Evolutionary conservation across 1,140 invertebrate species (phyloP), one percentile per base, ranked within the genome.

Genomic region (Archegozetes longisetosus): DNA sequence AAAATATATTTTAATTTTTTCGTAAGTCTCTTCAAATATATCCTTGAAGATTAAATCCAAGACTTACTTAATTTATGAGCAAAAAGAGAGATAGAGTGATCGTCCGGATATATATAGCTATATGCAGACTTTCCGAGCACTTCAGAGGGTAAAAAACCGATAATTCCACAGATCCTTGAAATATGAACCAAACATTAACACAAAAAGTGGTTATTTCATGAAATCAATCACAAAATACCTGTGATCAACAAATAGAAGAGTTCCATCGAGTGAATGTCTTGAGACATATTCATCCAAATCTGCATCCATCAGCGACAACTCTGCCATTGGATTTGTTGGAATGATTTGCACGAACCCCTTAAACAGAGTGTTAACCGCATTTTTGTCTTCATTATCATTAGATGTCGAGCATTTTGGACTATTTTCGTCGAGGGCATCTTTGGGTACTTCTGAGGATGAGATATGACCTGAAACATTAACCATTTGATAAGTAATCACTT

Each of bases 191-290:
- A 55, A 9, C 12, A 28, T 49, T 25, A 25, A 56, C 3, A 60
- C 47, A 51, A 55, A 20, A 29, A 52, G 20, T 32, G n/a, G 61
- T 25, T 48, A 26, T 24, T 20, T 27, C 32, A 52, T 1, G 32
- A 20, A 62, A 26, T 22, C 28, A 49, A 57, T 56, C n/a, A 25
- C 14, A 23, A 22, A n/a, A 61, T 67, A 72, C 71, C 71, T 78
- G 63, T 89, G 85, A 72, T 92, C 87, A 60, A 83, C 84, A 64
- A 82, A 84, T 32, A 89, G 81, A 58, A 91, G 89, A 56, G 82
- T 76, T 1, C 86, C 86, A 69, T 89, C 85, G 22, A 86, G 77
- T 26, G 85, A 75, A 71, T 91, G 87, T 23, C 86, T 73, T 0
- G 87, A 90, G 17, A 84, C 78, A 68, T 90, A 92, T 70, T 90